Base-by-base conservation (phyloP, 1,140 invertebrate genomes). In the Rhopalosiphum padi region DNA sequence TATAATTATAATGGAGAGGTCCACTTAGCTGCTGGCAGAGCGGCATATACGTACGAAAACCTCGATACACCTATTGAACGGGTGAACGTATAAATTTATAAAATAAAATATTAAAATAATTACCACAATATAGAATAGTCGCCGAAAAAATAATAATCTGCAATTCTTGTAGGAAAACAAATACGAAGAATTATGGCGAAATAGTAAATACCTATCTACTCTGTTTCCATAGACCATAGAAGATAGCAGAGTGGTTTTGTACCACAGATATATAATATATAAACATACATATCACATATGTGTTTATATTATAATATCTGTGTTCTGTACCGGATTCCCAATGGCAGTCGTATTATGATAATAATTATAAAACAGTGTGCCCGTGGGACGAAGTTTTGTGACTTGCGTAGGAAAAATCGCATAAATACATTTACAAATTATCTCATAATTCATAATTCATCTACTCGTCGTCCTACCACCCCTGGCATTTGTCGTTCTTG, bases 71-170 rank as follows among this genome's bases (percentile, higher is more conserved):
- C 3, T 68, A 68, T n/a, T 11, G 1, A 4, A 0, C 11, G 11
- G 60, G 30, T 68, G 30, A 68, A n/a, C 60, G 30, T 9, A 68
- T 68, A 68, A n/a, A 68, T 68, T 1, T 68, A 68, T 68, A n/a
- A 18, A 68, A 68, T 68, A 68, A 68, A 68, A 68, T 68, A 68
- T n/a, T 68, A 68, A 68, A 68, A 68, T 68, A n/a, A 68, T 68
- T 68, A 68, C 30, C n/a, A 68, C 30, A 68, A n/a, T 25, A 55
- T 5, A 68, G 30, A n/a, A 5, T 18, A 1, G 30, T 68, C 1
- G 11, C 60, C 30, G 30, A 68, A 68, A 48, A 68, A 68, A 68
- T 68, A n/a, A 68, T n/a, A n/a, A 68, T n/a, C 30, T 68, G n/a
- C 60, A 11, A 4, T 68, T 68, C 60, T n/a, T 15, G 30, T 68